phyloP scores from a whole-genome alignment of 2,888 invertebrate species.

The Seladonia tumulorum region DNA sequence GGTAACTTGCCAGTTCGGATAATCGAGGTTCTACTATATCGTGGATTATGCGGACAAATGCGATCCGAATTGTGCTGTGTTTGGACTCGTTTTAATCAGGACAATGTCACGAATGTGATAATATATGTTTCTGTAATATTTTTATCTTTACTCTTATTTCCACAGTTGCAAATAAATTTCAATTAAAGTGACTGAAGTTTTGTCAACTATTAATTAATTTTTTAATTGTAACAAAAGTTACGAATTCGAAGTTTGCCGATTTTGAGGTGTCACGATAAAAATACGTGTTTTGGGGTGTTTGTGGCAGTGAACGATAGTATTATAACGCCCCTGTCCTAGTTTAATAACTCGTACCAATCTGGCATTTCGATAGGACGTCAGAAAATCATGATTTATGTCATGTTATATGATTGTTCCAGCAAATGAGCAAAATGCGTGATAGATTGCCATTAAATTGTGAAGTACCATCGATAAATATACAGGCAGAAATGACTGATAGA shows the following conservation, averaged over 20 bases:
- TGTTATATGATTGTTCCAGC: neutral
- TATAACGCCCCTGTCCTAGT: neutral
- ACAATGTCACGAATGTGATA: neutral
- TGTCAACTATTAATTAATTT: neutral
- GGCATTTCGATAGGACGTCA: neutral
- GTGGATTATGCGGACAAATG: neutral
- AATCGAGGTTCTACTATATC: neutral
- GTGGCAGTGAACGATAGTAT: neutral
- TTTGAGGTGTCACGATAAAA: too few species aligned
- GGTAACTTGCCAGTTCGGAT: neutral
- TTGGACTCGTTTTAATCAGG: neutral
- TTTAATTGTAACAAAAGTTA: neutral
- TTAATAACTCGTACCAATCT: slow-evolving; percentile 1
- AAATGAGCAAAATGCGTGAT: neutral
- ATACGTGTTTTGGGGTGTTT: neutral
- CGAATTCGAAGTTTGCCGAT: too few species aligned
- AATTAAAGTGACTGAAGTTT: neutral
- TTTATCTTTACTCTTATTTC: too few species aligned
- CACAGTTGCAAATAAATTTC: neutral
- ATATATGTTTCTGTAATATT: too few species aligned
- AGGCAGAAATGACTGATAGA: neutral
- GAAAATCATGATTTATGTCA: slow-evolving; percentile 2
- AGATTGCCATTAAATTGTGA: neutral
- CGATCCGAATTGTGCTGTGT: neutral
- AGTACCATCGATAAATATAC: neutral